These are phyloP conservation scores for Dynastes tityus DNA, from an alignment of 2,888 invertebrate genomes.

Conservation along the genomic window DNA sequence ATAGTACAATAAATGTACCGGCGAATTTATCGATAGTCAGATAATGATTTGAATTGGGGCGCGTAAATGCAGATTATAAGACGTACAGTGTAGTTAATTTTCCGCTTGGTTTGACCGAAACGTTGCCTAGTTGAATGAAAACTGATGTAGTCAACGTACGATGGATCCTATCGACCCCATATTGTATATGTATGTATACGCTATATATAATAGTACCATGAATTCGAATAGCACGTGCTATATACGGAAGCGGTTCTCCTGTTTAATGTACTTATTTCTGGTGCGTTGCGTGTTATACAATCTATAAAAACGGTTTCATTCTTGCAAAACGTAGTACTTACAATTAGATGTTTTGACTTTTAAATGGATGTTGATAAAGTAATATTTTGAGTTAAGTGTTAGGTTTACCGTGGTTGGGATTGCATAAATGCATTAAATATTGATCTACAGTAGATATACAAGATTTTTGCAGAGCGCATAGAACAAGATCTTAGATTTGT, in stretches of 20 bases:
- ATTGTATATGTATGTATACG: constrained; percentile 26
- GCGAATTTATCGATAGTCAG: constrained; percentile 31
- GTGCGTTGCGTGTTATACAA: constrained; percentile 35
- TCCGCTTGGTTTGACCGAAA: constrained; percentile 52
- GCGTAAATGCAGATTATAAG: constrained; percentile 42
- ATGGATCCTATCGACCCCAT: constrained; percentile 49
- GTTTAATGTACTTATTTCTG: constrained; percentile 33
- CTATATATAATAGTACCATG: constrained; percentile 43
- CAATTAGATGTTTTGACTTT: constrained; percentile 10
- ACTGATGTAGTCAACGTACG: constrained; percentile 53
- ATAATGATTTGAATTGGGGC: constrained; percentile 37
- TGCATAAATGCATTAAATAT: not conserved
- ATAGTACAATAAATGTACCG: not conserved
- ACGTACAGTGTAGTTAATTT: constrained; percentile 47
- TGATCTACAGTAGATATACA: not conserved
- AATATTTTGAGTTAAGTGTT: constrained; percentile 14
- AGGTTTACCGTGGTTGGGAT: not conserved
- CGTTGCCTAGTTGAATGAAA: constrained; percentile 53
- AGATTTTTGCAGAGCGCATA: not conserved
- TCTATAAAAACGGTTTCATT: constrained; percentile 28
- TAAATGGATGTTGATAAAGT: constrained; percentile 26
- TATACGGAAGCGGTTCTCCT: constrained; percentile 23
- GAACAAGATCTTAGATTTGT: no score
- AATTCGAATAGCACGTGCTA: constrained; percentile 38
- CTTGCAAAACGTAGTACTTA: constrained; percentile 13